phyloP scores from a whole-genome alignment of 2,888 invertebrate genomes.

The Ptilodon capucinus region DNA sequence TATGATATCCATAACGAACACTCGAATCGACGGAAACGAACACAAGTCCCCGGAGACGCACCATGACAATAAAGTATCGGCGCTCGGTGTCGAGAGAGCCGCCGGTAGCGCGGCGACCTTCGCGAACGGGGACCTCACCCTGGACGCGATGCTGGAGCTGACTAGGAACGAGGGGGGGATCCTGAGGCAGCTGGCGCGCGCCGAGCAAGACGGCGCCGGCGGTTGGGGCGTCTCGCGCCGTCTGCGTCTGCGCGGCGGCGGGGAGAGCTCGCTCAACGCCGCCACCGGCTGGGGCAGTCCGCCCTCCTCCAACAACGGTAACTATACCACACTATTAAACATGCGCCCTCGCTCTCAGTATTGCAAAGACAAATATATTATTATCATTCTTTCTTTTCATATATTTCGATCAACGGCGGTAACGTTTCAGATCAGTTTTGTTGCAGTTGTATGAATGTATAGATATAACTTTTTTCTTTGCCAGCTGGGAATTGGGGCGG shows the following conservation, averaged over 20 bases:
- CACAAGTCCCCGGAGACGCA: slow-evolving; percentile 62
- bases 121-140: slow-evolving; percentile 77
- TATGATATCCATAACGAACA: slow-evolving; percentile 70
- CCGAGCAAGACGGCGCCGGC: slow-evolving; percentile 48
- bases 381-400: slow-evolving; percentile 1
- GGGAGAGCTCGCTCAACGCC: slow-evolving; percentile 91
- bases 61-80: slow-evolving; percentile 78
- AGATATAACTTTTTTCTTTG: slow-evolving; percentile 34
- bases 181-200: slow-evolving; percentile 49
- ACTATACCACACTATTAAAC: background rate
- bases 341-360: background rate
- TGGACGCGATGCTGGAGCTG: slow-evolving; percentile 72
- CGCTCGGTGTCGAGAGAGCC: slow-evolving; percentile 49
- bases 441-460: slow-evolving; percentile 26
- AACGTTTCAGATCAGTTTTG: slow-evolving; percentile 21
- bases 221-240: slow-evolving; percentile 84
- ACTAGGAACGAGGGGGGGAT: slow-evolving; percentile 58
- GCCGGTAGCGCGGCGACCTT: slow-evolving; percentile 58
- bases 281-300: slow-evolving; percentile 91
- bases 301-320: slow-evolving; percentile 84
- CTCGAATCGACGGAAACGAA: slow-evolving; percentile 68
- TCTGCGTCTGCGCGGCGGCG: slow-evolving; percentile 88
- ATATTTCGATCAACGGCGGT: slow-evolving; percentile 16
- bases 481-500: slow-evolving; percentile 79
- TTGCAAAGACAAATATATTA: slow-evolving; percentile 1